phyloP scores from a whole-genome alignment of 2,888 invertebrate genomes.

The Leptinotarsa haldemani region DNA sequence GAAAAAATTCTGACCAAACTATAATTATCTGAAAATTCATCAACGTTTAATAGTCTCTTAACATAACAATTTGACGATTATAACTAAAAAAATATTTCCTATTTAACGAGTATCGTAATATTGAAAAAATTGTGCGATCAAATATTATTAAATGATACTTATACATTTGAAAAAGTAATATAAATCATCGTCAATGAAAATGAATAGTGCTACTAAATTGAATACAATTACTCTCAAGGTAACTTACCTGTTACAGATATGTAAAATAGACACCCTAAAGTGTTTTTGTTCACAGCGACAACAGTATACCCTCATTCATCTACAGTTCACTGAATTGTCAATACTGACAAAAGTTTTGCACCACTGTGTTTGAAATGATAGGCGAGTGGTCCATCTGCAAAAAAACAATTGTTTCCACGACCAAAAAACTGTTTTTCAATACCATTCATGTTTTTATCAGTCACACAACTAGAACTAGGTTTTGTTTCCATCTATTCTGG shows the following conservation, averaged over 20 bases:
- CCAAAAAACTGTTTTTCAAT: neutral
- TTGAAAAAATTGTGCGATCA: too few relatives aligned
- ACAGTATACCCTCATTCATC: neutral
- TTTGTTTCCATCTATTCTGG: too few relatives aligned
- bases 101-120: too few relatives aligned
- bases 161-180: too few relatives aligned
- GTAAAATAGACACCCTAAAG: neutral
- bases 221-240: neutral
- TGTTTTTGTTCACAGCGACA: neutral
- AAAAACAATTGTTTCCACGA: neutral
- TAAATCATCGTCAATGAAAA: too few relatives aligned
- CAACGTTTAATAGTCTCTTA: too few relatives aligned
- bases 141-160: too few relatives aligned
- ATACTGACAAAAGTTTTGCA: neutral
- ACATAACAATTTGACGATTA: too few relatives aligned
- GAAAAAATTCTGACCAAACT: too few relatives aligned
- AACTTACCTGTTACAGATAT: conserved; percentile 8
- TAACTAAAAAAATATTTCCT: too few relatives aligned
- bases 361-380: neutral
- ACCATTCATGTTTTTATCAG: neutral
- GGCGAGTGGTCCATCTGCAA: neutral
- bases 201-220: too few relatives aligned
- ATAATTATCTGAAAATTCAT: too few relatives aligned
- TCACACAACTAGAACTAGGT: neutral
- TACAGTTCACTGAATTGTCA: neutral